Percentiles rank a stretch among this genome's conserved stretches.
These are phyloP conservation scores for Abramis brama DNA, from an alignment of 2,113 vertebrate genomes.

Conservation along the genomic window DNA sequence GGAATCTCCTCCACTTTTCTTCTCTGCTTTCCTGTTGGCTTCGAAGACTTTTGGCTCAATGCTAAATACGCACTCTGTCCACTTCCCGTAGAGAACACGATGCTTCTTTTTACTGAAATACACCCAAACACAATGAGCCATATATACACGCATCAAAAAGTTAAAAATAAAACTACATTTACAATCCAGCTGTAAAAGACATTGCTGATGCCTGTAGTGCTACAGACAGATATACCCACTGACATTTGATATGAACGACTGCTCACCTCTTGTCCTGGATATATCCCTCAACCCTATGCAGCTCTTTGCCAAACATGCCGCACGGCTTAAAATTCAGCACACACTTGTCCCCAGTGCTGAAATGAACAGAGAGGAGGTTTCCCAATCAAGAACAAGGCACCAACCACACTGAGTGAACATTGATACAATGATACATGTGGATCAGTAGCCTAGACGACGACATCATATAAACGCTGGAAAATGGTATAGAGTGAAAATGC, in stretches of 20 bases:
- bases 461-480: neutral
- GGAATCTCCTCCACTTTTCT: conserved; percentile 74
- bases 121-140: conserved; percentile 11
- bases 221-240: neutral
- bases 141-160: neutral
- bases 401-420: neutral
- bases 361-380: conserved; percentile 22
- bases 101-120: conserved; percentile 89
- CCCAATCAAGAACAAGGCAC: conserved; percentile 40
- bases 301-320: conserved; percentile 93
- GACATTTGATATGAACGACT: conserved; percentile 17
- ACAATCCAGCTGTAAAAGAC: neutral
- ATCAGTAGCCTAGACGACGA: neutral
- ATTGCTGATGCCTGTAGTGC: neutral
- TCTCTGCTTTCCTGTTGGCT: conserved; percentile 83
- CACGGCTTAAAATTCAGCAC: conserved; percentile 90
- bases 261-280: conserved; percentile 93
- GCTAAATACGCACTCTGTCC: conserved; percentile 95
- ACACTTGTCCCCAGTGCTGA: conserved; percentile 93
- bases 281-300: conserved; percentile 92
- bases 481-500: neutral
- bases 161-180: neutral
- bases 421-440: neutral
- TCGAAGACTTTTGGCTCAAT: conserved; percentile 84
- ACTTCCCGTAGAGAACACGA: conserved; percentile 92